Base-by-base conservation (phyloP, 2,888 invertebrate genomes). In the Drosophila mayaguana region DNA sequence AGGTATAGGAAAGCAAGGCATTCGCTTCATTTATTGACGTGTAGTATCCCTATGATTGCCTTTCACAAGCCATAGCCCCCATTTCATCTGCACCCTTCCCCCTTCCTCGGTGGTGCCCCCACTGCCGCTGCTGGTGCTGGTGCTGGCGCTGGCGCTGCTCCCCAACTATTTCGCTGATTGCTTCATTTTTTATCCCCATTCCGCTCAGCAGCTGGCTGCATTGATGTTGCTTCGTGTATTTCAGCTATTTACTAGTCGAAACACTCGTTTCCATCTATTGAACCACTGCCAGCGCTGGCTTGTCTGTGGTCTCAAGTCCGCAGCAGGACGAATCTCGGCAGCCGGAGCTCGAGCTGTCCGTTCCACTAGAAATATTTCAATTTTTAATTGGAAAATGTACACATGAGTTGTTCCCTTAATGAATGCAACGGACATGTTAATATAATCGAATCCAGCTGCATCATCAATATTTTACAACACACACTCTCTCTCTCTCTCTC, bases 301-400 rank as follows among this genome's bases (percentile, higher is more conserved):
- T 20, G 20, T 20, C 51, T 51, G 51, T 20, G 50, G 34, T 51
- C 50, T 34, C 18, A 20, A 20, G 34, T 51, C 34, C 51, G 28
- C 61, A 45, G 43, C 61, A 45, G 43, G 63, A 55, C 53, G 72
- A 75, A 72, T 74, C 78, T 74, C 18, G 38, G 61, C 56, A 60
- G 22, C 45, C 22, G 3, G 18, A 18, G 42, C 22, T 22, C 14
- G 7, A 45, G 34, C 61, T 73, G 72, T 68, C 75, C 72, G 81
- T 74, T 75, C 75, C 82, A 82, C 86, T 82, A 72, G 72, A 84
- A 89, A 90, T 90, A 90, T 90, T 91, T 83, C 85, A 88, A 90
- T 91, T 91, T 90, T 90, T 91, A 91, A 91, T 91, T 91, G 88
- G 90, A 91, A 91, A 90, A 87, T 88, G 84, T 88, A 72, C 91